Conservation (phyloP, 2,797 vertebrate genomes). For the Heliangelus exortis region DNA sequence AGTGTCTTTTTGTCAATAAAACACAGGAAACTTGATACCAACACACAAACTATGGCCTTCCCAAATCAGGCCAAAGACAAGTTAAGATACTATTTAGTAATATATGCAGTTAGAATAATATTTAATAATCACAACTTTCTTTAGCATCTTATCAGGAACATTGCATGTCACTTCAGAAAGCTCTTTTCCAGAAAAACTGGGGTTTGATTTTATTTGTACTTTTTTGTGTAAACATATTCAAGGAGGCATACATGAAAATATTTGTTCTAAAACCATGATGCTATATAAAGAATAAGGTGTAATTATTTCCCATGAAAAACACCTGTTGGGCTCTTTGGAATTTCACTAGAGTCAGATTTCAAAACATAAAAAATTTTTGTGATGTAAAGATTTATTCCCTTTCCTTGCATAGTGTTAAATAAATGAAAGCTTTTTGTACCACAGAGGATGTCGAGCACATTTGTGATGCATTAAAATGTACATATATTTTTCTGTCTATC, state of each 20-base stretch:
- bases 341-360: not conserved
- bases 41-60: no score
- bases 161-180: not conserved
- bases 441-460: not conserved
- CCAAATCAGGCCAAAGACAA: no score
- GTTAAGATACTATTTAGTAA: not conserved
- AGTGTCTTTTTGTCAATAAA: no score
- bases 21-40: no score
- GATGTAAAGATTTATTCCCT: not conserved
- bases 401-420: not conserved
- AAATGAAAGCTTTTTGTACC: not conserved
- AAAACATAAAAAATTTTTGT: not conserved
- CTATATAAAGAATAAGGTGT: not conserved
- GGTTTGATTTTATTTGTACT: not conserved
- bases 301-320: not conserved
- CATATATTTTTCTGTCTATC: not conserved
- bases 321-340: not conserved
- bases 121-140: not conserved
- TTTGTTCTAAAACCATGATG: not conserved
- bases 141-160: not conserved
- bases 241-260: rapidly evolving
- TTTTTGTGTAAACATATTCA: not conserved
- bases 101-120: not conserved
- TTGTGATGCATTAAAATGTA: not conserved
- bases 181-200: not conserved